Evolutionary conservation across 2,888 invertebrate genomes (phyloP), one percentile per base, ranked within the genome.

Genomic region (Fragum fragum): DNA sequence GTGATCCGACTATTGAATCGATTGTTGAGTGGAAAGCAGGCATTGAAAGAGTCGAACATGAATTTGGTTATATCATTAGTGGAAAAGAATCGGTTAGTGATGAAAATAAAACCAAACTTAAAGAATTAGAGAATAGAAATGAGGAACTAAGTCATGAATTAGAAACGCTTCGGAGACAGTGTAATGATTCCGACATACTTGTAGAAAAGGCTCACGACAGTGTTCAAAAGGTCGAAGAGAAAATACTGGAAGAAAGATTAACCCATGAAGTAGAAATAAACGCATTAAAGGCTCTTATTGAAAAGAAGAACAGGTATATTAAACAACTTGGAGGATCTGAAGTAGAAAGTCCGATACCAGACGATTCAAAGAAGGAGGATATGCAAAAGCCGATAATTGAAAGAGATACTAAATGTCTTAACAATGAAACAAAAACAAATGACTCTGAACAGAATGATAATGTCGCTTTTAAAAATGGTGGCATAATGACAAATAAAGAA

Each of bases 191-290:
- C 6, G 68, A 74, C n/a, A 36, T 26, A 3, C 52, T 23, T 47
- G 28, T 53, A 21, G 73, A 76, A 47, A 29, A 66, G 26, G 55
- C 71, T 5, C 42, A 76, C 7, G 74, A 61, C 61, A 73, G 39
- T 21, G 79, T 83, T 21, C 83, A 83, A 32, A 59, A 57, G n/a
- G 69, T 79, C 23, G 76, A 79, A 68, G 83, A 83, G 68, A 76
- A 73, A 42, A 70, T 83, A 32, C 68, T 83, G 6, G 79, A 83
- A 42, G 83, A 83, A 59, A 73, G 83, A 47, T 57, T 83, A 7
- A 59, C 76, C 16, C 83, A 83, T 47, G 83, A 79, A 77, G 83
- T 83, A 14, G 83, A 83, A 59, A 76, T 83, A 1, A 83, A 83
- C 53, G 70, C 73, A 14, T 66, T 83, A 1, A 76, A 57, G 52